Base-by-base conservation (phyloP, 2,797 vertebrate species). In the Xyrichtys novacula region DNA sequence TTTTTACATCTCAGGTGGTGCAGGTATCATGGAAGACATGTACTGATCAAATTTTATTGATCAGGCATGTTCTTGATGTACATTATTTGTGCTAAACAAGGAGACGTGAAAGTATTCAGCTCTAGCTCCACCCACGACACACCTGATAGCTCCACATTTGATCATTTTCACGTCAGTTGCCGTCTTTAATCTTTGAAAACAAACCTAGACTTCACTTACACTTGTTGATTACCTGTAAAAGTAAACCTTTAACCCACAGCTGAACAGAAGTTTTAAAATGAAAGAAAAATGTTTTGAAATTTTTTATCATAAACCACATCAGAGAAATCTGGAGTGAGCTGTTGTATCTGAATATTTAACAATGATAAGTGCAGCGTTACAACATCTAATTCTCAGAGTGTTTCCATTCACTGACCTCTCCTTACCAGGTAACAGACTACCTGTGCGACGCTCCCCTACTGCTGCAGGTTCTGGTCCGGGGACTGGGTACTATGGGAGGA, bases 391-490 rank as follows among this genome's bases (percentile, higher is more conserved):
- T 0, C 56, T 22, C 23, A 7, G 8, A 14, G 10, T 20, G 19
- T 28, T 25, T 31, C 20, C 8, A 42, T 3, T 46, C 55, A 66
- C 58, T 44, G 10, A 59, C 49, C 28, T 16, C 6, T 55, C 11
- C 31, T 11, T 5, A 54, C 8, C 84, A 96, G 95, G 81, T 96
- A 47, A 89, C 89, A 14, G 95, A 95, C 84, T 95, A 96, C 89
- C 88, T 97, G 59, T 93, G 82, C 0, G 93, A 96, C 8, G 76
- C 87, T 2, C 92, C 90, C 0, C 62, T 94, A 0, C 76, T 96
- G 55, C 80, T 96, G 61, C 89, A 91, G 72, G 54, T 95, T n/a
- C 78, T 92, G 46, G 72, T 89, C 38, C 55, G 80, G 14, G 78
- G 90, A 28, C 65, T 96, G 81, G 93, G 94, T 62, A 94, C 92